Evolutionary conservation across 1,140 invertebrate genomes (phyloP).

Genomic region (Dreissena polymorpha): DNA sequence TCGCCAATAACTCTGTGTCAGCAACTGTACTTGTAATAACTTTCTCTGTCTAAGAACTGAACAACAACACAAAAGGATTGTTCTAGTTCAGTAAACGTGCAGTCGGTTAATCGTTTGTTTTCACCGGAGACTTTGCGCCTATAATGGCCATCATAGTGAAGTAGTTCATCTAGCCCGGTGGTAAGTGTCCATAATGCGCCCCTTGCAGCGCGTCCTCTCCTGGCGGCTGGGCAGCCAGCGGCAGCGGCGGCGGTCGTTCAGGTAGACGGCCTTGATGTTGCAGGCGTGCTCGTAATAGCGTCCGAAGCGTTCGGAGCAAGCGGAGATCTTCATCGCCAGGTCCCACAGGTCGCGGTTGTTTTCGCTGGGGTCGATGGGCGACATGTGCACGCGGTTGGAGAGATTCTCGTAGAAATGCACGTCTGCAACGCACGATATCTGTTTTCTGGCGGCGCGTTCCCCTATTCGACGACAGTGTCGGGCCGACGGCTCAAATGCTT

Average conservation of each 20-base stretch:
- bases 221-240: slow-evolving; percentile 22
- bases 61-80: no score
- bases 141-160: not conserved
- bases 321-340: slow-evolving; percentile 37
- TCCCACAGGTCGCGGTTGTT: slow-evolving; percentile 37
- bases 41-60: no score
- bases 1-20: no score
- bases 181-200: slow-evolving; percentile 27
- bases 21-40: no score
- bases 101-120: no score
- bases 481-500: slow-evolving; percentile 6
- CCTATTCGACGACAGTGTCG: slow-evolving; percentile 7
- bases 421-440: slow-evolving; percentile 33
- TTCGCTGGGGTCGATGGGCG: not conserved
- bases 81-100: no score
- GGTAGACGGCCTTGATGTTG: slow-evolving; percentile 30
- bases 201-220: slow-evolving; percentile 35
- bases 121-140: no score
- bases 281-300: slow-evolving; percentile 45
- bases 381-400: slow-evolving; percentile 50
- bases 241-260: slow-evolving; percentile 41
- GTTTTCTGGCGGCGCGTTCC: slow-evolving; percentile 29
- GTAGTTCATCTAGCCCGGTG: not conserved
- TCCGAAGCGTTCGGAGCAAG: slow-evolving; percentile 26
- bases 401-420: slow-evolving; percentile 38